Evolutionary conservation across 2,797 vertebrate species (phyloP), one percentile per base, ranked within the genome.

Genomic region (Enteromius viviparus): DNA sequence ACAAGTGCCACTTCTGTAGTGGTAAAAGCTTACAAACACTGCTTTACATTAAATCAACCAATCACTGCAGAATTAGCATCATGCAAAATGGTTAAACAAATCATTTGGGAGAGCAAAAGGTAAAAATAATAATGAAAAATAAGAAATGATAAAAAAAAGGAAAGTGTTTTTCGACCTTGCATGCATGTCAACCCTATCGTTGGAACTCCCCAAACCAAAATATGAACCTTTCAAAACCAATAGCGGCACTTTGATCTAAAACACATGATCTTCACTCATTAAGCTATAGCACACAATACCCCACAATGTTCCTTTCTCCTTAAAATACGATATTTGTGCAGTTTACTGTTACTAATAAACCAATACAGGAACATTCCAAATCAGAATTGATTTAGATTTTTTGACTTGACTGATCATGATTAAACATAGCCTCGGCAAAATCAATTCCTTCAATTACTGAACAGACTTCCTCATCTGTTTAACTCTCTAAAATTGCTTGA

Each of bases 401-500:
- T 51, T 65, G 3, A 81, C 14, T 62, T 65, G 17, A 64, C 6
- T 19, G 45, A 81, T 74, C 29, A 40, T 40, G n/a, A 65, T 62
- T 47, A 74, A 81, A 81, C 12, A 9, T 51, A 74, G 45, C 32
- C 6, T 72, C 26, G 17, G 21, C 51, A 64, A 37, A 74, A 81
- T 81, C 69, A 74, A 74, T 64, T 74, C 5, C 8, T 81, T 65
- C 14, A 81, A 74, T 51, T 64, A 81, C 42, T 10, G 14, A 74
- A 81, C 60, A 26, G 29, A 3, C 55, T 40, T 74, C 49, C 19
- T 64, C 58, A 72, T 74, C 29, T 26, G 26, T 49, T 65, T 74
- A 74, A 62, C 26, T 37, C 21, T 29, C 14, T 51, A 74, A 64
- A 74, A 37, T 1, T n/a, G 26, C 66, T 34, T 80, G 66, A 71